A percentile compares a stretch with the other conserved stretches of the same genome.
phyloP scores from a whole-genome alignment of 2,113 vertebrate species.

The Hippocampus comes region DNA sequence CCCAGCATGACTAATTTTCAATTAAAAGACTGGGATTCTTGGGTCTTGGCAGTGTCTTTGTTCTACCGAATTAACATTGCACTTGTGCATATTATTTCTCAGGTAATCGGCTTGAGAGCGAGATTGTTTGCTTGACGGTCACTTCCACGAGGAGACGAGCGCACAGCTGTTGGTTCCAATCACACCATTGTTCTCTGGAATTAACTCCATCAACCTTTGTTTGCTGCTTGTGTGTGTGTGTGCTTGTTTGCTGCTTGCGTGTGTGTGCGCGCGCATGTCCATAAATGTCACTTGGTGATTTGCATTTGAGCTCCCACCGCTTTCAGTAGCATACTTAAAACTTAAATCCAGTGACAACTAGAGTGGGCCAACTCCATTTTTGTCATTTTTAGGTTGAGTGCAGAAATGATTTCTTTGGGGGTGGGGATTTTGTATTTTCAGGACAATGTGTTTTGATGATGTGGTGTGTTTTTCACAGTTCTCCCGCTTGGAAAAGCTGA shows the following conservation, averaged over 20 bases:
- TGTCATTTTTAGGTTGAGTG: neutral
- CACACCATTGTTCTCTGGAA: neutral
- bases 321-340: neutral
- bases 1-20: too few relatives aligned
- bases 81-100: too few relatives aligned
- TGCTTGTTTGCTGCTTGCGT: neutral
- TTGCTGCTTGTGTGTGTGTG: neutral
- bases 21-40: too few relatives aligned
- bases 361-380: neutral
- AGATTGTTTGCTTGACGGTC: neutral
- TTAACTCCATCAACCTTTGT: neutral
- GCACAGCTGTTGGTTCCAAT: neutral
- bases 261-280: neutral
- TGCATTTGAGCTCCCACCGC: neutral
- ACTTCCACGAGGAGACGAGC: neutral
- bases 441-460: neutral
- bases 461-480: too few relatives aligned
- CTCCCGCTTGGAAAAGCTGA: too few relatives aligned
- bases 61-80: too few relatives aligned
- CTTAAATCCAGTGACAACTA: neutral
- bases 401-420: neutral
- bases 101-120: neutral
- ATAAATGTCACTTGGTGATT: neutral
- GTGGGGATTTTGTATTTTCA: too few relatives aligned
- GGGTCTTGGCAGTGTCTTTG: too few relatives aligned